A percentile compares a stretch with the other conserved stretches of the same genome.
Conservation (phyloP, 2,888 invertebrate species). For the Biston stratarius region DNA sequence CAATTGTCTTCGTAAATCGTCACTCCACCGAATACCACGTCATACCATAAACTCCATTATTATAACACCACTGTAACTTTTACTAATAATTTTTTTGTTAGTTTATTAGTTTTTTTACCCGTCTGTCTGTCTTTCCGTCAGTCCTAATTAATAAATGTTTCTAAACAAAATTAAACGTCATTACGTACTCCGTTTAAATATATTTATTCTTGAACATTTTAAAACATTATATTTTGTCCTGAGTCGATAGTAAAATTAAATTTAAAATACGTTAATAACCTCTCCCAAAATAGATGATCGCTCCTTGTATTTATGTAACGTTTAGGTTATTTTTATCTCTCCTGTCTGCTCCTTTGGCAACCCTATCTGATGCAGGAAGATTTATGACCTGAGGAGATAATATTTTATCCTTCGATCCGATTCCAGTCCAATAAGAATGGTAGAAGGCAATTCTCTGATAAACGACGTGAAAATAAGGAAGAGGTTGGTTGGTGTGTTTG, state of each 20-base stretch:
- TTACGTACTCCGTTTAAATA: not conserved
- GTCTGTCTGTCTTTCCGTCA: too few relatives aligned
- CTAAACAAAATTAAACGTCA: not conserved
- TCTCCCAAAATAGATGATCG: slow-evolving; percentile 17
- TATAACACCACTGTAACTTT: too few relatives aligned
- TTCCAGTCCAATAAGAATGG: slow-evolving; percentile 20
- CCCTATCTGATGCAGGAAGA: slow-evolving; percentile 61
- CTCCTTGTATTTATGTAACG: slow-evolving; percentile 29
- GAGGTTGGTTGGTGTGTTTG: not conserved
- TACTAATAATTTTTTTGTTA: too few relatives aligned
- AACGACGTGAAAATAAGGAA: slow-evolving; percentile 28
- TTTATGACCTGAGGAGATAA: slow-evolving; percentile 54
- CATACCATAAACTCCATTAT: too few relatives aligned
- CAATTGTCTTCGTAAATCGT: too few relatives aligned
- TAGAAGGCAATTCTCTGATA: slow-evolving; percentile 7
- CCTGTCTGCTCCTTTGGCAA: slow-evolving; percentile 43
- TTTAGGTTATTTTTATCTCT: slow-evolving; percentile 36
- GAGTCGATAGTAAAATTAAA: slow-evolving; percentile 18
- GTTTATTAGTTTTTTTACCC: too few relatives aligned
- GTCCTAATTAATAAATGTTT: too few relatives aligned
- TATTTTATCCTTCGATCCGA: slow-evolving; percentile 30
- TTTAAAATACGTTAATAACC: slow-evolving; percentile 8
- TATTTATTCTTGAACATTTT: not conserved
- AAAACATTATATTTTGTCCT: slow-evolving; percentile 4
- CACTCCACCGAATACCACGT: too few relatives aligned